Evolutionary conservation across 2,113 vertebrate genomes (phyloP).

Genomic region (Grammomys surdaster): DNA sequence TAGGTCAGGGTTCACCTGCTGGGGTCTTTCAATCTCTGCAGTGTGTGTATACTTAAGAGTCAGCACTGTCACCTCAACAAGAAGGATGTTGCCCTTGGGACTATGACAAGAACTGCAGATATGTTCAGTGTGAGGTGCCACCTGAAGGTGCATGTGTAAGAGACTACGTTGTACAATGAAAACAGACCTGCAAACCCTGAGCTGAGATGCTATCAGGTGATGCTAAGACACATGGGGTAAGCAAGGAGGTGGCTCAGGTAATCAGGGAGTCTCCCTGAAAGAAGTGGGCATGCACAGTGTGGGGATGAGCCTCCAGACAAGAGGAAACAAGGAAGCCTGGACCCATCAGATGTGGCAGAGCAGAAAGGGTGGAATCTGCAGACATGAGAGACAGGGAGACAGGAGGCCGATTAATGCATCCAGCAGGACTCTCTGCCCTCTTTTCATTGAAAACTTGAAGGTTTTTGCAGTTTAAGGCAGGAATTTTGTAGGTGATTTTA

Average conservation of each 20-base stretch:
- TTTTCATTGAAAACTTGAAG: background rate
- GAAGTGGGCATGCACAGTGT: background rate
- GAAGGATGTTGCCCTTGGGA: background rate
- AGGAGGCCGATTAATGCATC: fast-evolving
- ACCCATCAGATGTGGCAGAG: background rate
- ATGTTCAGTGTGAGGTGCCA: background rate
- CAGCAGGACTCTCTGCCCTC: background rate
- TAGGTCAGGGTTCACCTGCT: background rate
- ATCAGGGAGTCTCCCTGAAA: background rate
- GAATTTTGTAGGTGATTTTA: background rate
- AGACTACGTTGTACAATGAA: background rate
- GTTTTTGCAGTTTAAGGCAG: background rate
- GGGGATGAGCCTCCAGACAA: background rate
- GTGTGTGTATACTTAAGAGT: background rate
- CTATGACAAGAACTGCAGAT: background rate
- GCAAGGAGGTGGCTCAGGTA: background rate
- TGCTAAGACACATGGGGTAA: fast-evolving
- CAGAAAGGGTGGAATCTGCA: too few relatives aligned
- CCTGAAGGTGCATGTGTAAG: background rate
- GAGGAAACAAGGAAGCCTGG: fast-evolving
- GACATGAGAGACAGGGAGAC: background rate
- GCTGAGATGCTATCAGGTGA: background rate
- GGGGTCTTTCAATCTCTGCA: background rate
- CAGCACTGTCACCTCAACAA: background rate
- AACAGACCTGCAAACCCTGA: background rate